phyloP scores from a whole-genome alignment of 2,113 vertebrate genomes.

The Guaruba guarouba region DNA sequence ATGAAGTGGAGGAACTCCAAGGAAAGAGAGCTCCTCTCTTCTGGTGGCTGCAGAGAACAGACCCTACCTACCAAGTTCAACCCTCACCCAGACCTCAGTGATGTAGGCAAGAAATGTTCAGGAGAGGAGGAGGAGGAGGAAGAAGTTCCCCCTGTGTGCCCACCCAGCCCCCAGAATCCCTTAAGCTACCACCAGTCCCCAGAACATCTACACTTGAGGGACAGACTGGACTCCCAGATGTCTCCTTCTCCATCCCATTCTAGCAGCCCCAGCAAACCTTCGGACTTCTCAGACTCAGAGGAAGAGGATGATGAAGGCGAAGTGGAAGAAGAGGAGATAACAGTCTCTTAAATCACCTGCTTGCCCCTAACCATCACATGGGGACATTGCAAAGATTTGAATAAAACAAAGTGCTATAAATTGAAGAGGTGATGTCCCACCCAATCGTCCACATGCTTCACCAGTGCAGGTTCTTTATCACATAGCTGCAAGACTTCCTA shows the following conservation, averaged over 20 bases:
- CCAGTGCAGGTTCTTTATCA: neutral
- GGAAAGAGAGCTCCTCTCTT: conserved; percentile 93
- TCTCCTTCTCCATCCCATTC: conserved; percentile 80
- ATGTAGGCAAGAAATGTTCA: conserved; percentile 85
- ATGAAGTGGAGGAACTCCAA: conserved; percentile 99
- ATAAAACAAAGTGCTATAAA: conserved; percentile 64
- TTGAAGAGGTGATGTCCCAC: conserved; percentile 59
- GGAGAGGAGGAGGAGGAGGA: conserved; percentile 73
- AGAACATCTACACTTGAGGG: conserved; percentile 65
- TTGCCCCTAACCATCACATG: neutral
- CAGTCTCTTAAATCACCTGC: conserved; percentile 80
- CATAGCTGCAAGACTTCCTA: neutral
- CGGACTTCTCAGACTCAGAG: conserved; percentile 89
- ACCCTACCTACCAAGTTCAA: conserved; percentile 97
- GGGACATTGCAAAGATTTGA: conserved; percentile 57
- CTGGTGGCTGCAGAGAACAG: conserved; percentile 94
- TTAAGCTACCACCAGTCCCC: conserved; percentile 65
- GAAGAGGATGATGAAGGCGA: conserved; percentile 80
- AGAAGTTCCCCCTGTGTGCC: conserved; percentile 49
- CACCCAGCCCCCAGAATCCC: conserved; percentile 53
- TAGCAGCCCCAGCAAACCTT: conserved; percentile 86
- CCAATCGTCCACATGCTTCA: neutral
- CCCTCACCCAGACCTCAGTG: conserved; percentile 95
- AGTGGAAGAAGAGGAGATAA: conserved; percentile 90
- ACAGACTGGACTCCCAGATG: conserved; percentile 70